Percentiles rank a stretch among this genome's conserved stretches.
phyloP scores from a whole-genome alignment of 2,888 invertebrate species.

The Synanthedon myopaeformis region DNA sequence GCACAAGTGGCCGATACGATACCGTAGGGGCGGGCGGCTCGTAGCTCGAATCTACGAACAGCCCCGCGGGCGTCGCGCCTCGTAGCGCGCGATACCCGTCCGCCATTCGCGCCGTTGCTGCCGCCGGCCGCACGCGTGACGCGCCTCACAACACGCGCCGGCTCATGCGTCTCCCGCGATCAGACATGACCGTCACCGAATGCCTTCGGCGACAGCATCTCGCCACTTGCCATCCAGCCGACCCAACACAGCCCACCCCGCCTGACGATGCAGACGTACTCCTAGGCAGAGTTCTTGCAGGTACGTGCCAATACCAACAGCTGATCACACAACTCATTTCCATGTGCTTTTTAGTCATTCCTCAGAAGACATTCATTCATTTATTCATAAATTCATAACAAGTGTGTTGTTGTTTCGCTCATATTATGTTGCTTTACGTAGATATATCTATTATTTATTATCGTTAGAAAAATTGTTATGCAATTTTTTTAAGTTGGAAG shows the following conservation, averaged over 20 bases:
- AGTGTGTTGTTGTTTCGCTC: not conserved
- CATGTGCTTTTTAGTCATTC: not conserved
- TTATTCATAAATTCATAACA: not conserved
- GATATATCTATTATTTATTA: not conserved
- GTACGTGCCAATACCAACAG: conserved; percentile 36
- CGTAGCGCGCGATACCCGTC: conserved; percentile 39
- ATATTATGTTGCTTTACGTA: not conserved
- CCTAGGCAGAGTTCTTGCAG: conserved; percentile 62
- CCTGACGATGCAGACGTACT: conserved; percentile 51
- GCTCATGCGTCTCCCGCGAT: conserved; percentile 45
- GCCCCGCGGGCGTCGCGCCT: conserved; percentile 50
- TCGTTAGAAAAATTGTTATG: not conserved
- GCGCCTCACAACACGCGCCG: conserved; percentile 46
- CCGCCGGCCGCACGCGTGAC: conserved; percentile 62
- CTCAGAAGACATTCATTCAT: not conserved
- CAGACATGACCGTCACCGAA: conserved; percentile 62
- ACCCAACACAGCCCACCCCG: conserved; percentile 16
- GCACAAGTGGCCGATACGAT: conserved; percentile 8
- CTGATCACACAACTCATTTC: conserved; percentile 21
- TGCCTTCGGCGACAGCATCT: conserved; percentile 34
- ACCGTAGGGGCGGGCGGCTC: conserved; percentile 28
- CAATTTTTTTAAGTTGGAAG: conserved; percentile 12
- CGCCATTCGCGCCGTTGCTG: conserved; percentile 65
- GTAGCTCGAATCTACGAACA: conserved; percentile 20
- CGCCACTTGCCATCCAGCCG: conserved; percentile 19